Evolutionary conservation across 2,113 vertebrate genomes (phyloP).

Genomic region (Rynchops niger): DNA sequence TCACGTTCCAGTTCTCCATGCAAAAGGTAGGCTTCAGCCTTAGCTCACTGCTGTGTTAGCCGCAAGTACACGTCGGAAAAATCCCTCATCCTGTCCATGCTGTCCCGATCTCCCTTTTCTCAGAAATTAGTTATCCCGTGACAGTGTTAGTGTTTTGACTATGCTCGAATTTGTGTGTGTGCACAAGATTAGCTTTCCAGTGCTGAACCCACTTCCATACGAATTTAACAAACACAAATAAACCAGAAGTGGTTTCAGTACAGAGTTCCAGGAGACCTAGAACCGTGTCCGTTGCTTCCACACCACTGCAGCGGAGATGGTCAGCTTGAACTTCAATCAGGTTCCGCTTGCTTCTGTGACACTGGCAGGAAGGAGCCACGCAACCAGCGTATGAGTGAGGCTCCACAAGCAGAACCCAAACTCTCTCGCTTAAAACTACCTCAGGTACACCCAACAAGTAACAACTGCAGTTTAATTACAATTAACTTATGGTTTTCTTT

Average conservation of each 20-base stretch:
- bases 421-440: neutral
- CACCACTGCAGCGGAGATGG: neutral
- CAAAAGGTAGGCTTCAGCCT: neutral
- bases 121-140: neutral
- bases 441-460: neutral
- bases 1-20: fast-evolving
- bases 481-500: neutral
- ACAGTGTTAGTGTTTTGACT: neutral
- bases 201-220: fast-evolving
- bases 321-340: neutral
- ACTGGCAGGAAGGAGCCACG: neutral
- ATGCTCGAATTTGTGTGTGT: neutral
- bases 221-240: too few relatives aligned
- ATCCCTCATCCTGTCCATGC: neutral
- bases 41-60: neutral
- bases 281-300: neutral
- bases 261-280: neutral
- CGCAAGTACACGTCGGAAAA: fast-evolving
- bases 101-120: neutral
- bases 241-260: neutral
- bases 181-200: neutral
- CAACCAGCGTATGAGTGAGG: fast-evolving
- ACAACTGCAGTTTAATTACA: neutral
- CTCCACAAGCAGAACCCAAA: neutral
- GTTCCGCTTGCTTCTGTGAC: neutral